Base-by-base conservation (phyloP, 2,888 invertebrate genomes). In the Drosophila subsilvestris region DNA sequence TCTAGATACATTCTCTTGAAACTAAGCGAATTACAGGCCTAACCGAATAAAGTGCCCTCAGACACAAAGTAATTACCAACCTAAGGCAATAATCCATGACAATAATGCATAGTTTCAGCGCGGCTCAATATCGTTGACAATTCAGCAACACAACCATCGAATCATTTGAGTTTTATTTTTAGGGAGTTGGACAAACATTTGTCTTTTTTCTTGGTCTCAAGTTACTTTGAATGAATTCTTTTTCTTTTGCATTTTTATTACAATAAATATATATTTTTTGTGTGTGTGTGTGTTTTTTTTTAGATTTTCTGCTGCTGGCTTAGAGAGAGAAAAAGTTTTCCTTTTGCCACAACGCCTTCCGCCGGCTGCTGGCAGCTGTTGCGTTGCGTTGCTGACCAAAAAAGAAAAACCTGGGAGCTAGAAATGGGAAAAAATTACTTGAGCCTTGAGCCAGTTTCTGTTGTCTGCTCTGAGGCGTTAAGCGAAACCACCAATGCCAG, bases 351-450 rank as follows among this genome's bases (percentile, higher is more conserved):
- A n/a, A 4, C 54, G 50, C 62, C 62, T 53, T 49, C 29, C 44
- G 43, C 71, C 69, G 69, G 63, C 80, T 70, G 76, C 76, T 85
- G 79, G 63, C 63, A 74, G 81, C 71, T 77, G 77, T 75, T 76
- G 74, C 63, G 77, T 75, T 76, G 74, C 63, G 76, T 76, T 70
- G n/a, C 32, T 25, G 20, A 32, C 57, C 70, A 18, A 32, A 17
- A 10, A 32, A 53, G 20, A 22, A 51, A 5, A 27, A 42, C 48
- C 22, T 32, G 27, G 45, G 22, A 25, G 48, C 37, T 22, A 49
- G 48, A 59, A 43, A 22, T 29, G 63, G 65, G 32, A 60, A 49
- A 62, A 62, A 47, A 20, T 62, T 61, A 63, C 32, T 47, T 32
- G 20, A 20, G 66, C 66, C 56, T 66, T 43, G 66, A 44, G 66